Evolutionary conservation across 1,140 invertebrate species (phyloP).

Genomic region (Euglossa dilemma): DNA sequence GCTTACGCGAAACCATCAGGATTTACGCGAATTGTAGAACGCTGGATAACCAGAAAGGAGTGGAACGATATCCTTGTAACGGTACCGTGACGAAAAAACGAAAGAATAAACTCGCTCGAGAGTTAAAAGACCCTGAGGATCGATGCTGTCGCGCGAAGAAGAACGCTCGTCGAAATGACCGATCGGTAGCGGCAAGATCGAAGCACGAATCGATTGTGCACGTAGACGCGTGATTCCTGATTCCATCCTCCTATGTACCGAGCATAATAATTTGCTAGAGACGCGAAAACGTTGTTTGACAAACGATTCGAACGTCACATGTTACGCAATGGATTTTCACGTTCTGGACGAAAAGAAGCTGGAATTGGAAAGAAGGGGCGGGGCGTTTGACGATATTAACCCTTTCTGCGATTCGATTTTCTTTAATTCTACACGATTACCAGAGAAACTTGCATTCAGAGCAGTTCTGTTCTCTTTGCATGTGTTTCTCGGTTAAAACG

Average conservation of each 20-base stretch:
- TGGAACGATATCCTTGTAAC: neutral
- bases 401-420: neutral
- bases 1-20: slow-evolving; percentile 10
- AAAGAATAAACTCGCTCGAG: too few relatives aligned
- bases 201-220: neutral
- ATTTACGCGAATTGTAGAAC: neutral
- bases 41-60: neutral
- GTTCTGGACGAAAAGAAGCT: too few relatives aligned
- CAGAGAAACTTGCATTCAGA: too few relatives aligned
- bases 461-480: too few relatives aligned
- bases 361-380: neutral
- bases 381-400: neutral
- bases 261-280: neutral
- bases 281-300: neutral
- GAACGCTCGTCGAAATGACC: neutral
- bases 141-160: neutral
- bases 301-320: neutral
- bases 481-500: too few relatives aligned
- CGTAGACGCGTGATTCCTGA: neutral
- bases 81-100: too few relatives aligned
- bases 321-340: neutral
- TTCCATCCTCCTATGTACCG: too few relatives aligned
- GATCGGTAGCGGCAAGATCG: neutral
- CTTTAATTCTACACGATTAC: too few relatives aligned
- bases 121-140: too few relatives aligned